Conservation (phyloP, 2,888 invertebrate genomes). For the Carcina quercana region DNA sequence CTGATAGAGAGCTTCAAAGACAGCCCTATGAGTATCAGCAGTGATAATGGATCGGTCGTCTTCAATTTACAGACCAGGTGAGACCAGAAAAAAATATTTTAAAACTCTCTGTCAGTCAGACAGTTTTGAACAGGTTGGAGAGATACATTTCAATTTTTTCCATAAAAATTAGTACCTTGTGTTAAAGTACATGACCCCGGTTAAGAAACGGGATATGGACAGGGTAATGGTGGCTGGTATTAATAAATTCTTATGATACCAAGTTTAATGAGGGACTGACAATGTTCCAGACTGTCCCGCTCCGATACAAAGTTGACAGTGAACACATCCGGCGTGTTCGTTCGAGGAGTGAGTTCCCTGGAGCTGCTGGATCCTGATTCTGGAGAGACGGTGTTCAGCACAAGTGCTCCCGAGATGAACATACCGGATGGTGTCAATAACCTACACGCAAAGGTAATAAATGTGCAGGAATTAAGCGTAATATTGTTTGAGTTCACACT, state of each 20-base stretch:
- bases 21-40: slow-evolving; percentile 45
- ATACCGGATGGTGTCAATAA: slow-evolving; percentile 80
- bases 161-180: too few relatives aligned
- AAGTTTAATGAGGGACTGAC: background rate
- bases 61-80: slow-evolving; percentile 59
- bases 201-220: background rate
- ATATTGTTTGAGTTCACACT: too few relatives aligned
- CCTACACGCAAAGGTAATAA: slow-evolving; percentile 73
- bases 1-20: slow-evolving; percentile 68
- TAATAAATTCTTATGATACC: background rate
- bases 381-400: slow-evolving; percentile 82
- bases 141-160: too few relatives aligned
- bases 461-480: too few relatives aligned
- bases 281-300: slow-evolving; percentile 41
- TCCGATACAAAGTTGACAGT: slow-evolving; percentile 60
- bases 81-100: too few relatives aligned
- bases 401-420: slow-evolving; percentile 81
- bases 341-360: slow-evolving; percentile 81
- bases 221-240: background rate
- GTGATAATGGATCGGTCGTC: slow-evolving; percentile 56
- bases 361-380: slow-evolving; percentile 79
- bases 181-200: too few relatives aligned
- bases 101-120: too few relatives aligned
- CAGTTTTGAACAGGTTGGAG: too few relatives aligned
- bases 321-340: slow-evolving; percentile 78